phyloP scores from a whole-genome alignment of 1,140 invertebrate species.

The Hyposmocoma kahamanoa region DNA sequence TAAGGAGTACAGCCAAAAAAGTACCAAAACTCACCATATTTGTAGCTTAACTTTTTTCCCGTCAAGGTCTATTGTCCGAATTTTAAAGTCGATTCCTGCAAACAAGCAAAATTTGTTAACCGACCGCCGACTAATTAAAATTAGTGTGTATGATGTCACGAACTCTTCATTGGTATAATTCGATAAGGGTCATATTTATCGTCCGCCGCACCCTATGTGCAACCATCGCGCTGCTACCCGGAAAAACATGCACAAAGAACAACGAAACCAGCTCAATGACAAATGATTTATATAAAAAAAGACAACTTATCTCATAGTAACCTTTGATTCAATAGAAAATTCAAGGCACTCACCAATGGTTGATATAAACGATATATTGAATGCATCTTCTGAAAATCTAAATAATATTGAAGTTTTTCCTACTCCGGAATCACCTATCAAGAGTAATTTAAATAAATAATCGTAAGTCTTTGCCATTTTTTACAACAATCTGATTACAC shows the following conservation, averaged over 20 bases:
- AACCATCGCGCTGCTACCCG: conserved; percentile 10
- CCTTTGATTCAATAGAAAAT: conserved; percentile 61
- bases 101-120: conserved; percentile 55
- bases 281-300: conserved; percentile 59
- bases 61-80: conserved; percentile 97
- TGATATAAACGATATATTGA: conserved; percentile 98
- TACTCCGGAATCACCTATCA: conserved; percentile 98
- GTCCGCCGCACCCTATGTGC: conserved; percentile 46
- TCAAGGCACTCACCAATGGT: conserved; percentile 88
- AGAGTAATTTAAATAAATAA: conserved; percentile 96
- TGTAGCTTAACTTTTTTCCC: conserved; percentile 99
- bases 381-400: conserved; percentile 98
- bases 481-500: conserved; percentile 69
- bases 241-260: conserved; percentile 39
- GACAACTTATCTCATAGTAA: conserved; percentile 62
- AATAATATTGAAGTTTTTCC: conserved; percentile 99
- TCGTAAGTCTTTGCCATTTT: conserved; percentile 97
- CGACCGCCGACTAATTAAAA: conserved; percentile 56
- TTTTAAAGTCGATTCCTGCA: conserved; percentile 98
- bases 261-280: conserved; percentile 56
- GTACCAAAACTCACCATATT: conserved; percentile 92
- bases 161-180: conserved; percentile 53
- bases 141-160: conserved; percentile 70
- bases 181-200: conserved; percentile 52
- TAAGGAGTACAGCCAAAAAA: no score